These are phyloP conservation scores for Phalacrocorax pelagicus DNA, from an alignment of 2,113 vertebrate genomes.

Conservation along the genomic window DNA sequence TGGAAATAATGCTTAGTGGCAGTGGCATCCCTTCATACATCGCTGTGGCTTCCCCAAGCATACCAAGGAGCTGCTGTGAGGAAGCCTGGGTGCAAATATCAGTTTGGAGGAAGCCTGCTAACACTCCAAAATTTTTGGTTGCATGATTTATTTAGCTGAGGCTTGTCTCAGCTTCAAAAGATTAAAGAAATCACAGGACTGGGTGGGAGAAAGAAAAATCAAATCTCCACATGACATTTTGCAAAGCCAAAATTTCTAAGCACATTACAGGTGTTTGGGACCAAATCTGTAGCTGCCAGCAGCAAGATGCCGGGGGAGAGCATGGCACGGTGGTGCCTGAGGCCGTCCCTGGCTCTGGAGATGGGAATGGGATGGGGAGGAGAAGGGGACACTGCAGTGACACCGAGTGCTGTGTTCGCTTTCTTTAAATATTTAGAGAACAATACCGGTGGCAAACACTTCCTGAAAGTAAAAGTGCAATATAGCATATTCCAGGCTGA, in stretches of 20 bases:
- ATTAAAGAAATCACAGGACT: not conserved
- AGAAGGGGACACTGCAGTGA: not conserved
- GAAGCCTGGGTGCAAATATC: not conserved
- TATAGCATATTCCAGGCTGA: not conserved
- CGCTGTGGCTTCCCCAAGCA: not conserved
- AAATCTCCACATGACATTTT: accelerated
- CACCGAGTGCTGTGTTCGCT: accelerated
- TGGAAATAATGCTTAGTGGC: not conserved
- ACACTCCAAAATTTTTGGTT: not conserved
- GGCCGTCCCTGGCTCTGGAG: accelerated
- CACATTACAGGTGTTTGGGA: not conserved
- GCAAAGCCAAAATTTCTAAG: not conserved
- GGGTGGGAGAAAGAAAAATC: not conserved
- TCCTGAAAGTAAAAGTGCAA: not conserved
- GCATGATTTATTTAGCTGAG: not conserved
- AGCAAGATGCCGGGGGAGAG: not conserved
- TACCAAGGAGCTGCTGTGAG: not conserved
- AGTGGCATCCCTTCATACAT: not conserved
- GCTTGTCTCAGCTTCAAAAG: not conserved
- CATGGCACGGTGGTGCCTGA: not conserved
- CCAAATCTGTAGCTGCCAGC: not conserved
- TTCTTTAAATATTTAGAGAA: not conserved
- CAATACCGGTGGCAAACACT: not conserved
- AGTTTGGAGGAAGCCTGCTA: not conserved
- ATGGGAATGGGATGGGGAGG: not conserved